phyloP scores from a whole-genome alignment of 2,797 vertebrate species.

The Eulemur mongoz region DNA sequence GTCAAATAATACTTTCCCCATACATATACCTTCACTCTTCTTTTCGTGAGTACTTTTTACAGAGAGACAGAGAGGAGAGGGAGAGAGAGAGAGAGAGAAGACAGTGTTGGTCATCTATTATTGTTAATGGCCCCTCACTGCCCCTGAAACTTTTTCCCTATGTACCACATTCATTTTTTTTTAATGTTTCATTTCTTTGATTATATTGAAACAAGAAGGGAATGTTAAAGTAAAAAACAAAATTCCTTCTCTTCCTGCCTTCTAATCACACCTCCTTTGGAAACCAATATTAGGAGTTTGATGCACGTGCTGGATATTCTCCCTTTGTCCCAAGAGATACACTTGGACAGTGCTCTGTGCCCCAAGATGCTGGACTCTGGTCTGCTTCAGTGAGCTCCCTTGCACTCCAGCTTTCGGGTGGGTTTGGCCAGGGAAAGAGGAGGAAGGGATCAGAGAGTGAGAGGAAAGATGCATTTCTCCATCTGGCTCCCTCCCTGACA shows the following conservation, averaged over 20 bases:
- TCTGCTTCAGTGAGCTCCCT: background rate
- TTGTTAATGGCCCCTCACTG: background rate
- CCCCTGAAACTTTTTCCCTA: background rate
- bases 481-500: background rate
- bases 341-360: background rate
- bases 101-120: background rate
- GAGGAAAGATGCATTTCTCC: background rate
- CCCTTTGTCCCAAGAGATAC: background rate
- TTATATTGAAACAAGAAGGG: background rate
- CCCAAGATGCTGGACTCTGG: background rate
- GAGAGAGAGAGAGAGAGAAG: background rate
- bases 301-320: background rate
- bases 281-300: background rate
- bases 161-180: background rate
- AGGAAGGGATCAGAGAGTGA: background rate
- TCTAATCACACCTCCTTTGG: background rate
- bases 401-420: background rate
- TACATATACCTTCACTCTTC: background rate
- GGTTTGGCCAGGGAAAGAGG: background rate
- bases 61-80: background rate
- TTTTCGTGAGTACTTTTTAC: background rate
- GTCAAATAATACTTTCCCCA: background rate
- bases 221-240: background rate
- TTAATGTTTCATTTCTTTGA: background rate
- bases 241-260: background rate